Evolutionary conservation across 2,888 invertebrate species (phyloP).

Genomic region (Diloba caeruleocephala): DNA sequence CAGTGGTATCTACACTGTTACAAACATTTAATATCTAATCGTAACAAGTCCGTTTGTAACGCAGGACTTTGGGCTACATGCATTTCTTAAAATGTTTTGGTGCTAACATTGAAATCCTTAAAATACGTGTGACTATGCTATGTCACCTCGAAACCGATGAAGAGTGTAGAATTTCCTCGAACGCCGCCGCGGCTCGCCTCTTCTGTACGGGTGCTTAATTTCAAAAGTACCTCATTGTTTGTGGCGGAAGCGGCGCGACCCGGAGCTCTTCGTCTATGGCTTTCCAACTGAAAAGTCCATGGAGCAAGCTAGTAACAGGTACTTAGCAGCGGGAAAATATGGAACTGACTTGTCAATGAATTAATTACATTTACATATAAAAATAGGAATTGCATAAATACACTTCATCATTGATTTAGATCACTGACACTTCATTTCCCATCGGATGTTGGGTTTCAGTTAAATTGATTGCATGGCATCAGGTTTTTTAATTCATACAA

Average conservation of each 20-base stretch:
- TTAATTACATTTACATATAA: constrained; percentile 14
- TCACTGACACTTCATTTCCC: constrained; percentile 70
- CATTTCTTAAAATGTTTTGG: constrained; percentile 62
- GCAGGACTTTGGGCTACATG: constrained; percentile 73
- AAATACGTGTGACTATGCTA: constrained; percentile 77
- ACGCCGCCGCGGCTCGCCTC: constrained; percentile 53
- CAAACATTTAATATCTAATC: constrained; percentile 71
- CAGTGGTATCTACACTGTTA: constrained; percentile 77
- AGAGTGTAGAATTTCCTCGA: constrained; percentile 50
- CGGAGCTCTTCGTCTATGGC: constrained; percentile 67
- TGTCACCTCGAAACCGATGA: constrained; percentile 84
- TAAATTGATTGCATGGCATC: constrained; percentile 68
- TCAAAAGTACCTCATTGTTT: constrained; percentile 85
- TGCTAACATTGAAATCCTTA: constrained; percentile 62
- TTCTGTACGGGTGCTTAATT: constrained; percentile 72
- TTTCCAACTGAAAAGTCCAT: constrained; percentile 88
- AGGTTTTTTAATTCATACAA: constrained; percentile 57
- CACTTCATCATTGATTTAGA: background rate
- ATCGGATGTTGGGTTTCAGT: constrained; percentile 66
- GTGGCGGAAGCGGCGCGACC: constrained; percentile 48
- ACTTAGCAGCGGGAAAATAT: constrained; percentile 59
- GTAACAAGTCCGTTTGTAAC: constrained; percentile 71
- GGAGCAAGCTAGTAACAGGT: constrained; percentile 81
- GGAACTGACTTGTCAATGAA: constrained; percentile 63
- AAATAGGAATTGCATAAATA: background rate